Evolutionary conservation across 2,888 invertebrate species (phyloP), one percentile per base, ranked within the genome.

Genomic region (Drosophila kuntzei): DNA sequence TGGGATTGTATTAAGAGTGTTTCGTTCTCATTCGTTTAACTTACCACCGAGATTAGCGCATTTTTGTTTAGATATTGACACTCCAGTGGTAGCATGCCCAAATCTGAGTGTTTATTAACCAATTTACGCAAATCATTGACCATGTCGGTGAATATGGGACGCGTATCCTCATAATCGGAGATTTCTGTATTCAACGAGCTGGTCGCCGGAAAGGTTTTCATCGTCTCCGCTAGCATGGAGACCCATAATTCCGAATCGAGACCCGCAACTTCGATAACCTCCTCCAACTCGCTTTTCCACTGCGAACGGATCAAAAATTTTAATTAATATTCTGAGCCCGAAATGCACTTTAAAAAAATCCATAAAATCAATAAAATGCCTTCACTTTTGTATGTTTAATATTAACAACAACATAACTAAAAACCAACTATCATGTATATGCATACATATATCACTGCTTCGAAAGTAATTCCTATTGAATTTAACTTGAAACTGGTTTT

Each of bases 211-310:
- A 97, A 98, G 0, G 98, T 97, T 91, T 97, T 97, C 93, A 99
- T 95, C 75, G 98, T 96, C 93, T 99, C 98, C 2, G 97, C 98
- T 76, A 99, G 93, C 97, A 98, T 98, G 5, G 98, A 97, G 34
- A 99, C 99, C 99, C 99, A 99, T 84, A 98, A 94, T 91, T 99
- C 99, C 9, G 97, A 96, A 93, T 99, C 98, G 85, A 96, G 94
- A 3, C 96, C 95, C 7, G 98, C 99, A 77, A 98, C 96, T 92
- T 98, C 97, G 80, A 99, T 94, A 76, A 99, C 98, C 91, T 98
- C 98, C 91, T 98, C 98, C 89, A 99, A 92, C 92, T 98, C 98
- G 77, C 94, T 94, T 92, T 96, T 95, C 99, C 99, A 99, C 98
- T 99, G 92, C 70, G 94, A 63, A 65, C 55, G n/a, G 6, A 18